Evolutionary conservation across 2,888 invertebrate species (phyloP).

Genomic region (Latrodectus elegans): DNA sequence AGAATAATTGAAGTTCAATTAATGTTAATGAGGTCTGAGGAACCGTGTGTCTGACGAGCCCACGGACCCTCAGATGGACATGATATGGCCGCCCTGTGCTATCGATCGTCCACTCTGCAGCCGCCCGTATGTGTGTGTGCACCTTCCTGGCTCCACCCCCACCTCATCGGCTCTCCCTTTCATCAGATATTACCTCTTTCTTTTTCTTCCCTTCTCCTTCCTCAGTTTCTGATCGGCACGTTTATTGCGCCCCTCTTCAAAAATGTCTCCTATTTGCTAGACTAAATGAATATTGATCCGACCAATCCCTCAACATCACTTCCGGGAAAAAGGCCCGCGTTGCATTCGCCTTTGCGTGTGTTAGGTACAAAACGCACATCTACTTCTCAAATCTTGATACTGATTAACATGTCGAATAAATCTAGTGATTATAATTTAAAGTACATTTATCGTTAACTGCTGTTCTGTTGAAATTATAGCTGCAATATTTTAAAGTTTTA

Average conservation of each 20-base stretch:
- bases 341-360: too few species aligned
- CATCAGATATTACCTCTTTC: neutral
- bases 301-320: too few species aligned
- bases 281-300: conserved; percentile 1
- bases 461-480: too few species aligned
- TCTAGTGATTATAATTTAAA: too few species aligned
- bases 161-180: neutral
- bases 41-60: conserved; percentile 3
- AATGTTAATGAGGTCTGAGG: conserved; percentile 33
- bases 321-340: too few species aligned
- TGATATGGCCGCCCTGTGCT: conserved; percentile 1
- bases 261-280: conserved; percentile 2
- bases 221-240: neutral
- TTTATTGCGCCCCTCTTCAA: neutral
- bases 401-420: too few species aligned
- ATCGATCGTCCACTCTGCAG: conserved; percentile 12
- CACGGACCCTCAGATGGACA: conserved; percentile 29
- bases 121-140: conserved; percentile 4
- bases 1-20: conserved; percentile 38
- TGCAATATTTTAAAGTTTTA: too few species aligned
- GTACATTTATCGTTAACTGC: too few species aligned
- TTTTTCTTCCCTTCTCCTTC: neutral
- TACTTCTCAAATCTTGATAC: too few species aligned
- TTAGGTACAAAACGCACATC: too few species aligned
- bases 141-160: neutral